phyloP scores from a whole-genome alignment of 2,888 invertebrate species.

The Chymomyza amoena region DNA sequence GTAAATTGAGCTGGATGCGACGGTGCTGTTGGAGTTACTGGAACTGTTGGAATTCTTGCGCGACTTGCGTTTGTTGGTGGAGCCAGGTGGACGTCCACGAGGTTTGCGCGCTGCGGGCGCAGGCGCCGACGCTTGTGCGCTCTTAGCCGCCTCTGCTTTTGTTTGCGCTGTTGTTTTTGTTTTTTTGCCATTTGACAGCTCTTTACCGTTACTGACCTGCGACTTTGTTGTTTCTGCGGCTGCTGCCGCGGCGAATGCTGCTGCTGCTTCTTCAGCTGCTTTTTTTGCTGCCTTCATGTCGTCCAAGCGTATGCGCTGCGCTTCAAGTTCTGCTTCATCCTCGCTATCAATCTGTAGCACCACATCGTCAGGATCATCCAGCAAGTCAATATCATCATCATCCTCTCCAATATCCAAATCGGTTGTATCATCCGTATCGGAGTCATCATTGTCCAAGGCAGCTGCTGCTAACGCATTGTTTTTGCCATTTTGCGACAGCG shows the following conservation, averaged over 20 bases:
- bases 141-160: background rate
- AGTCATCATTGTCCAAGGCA: slow-evolving; percentile 49
- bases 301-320: slow-evolving; percentile 72
- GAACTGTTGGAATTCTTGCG: slow-evolving; percentile 53
- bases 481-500: slow-evolving; percentile 38
- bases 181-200: background rate
- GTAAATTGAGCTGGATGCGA: slow-evolving; percentile 29
- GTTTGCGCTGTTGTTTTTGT: background rate
- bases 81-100: slow-evolving; percentile 52
- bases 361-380: slow-evolving; percentile 62
- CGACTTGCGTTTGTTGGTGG: slow-evolving; percentile 25
- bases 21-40: slow-evolving; percentile 22
- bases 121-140: background rate
- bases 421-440: slow-evolving; percentile 47
- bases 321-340: slow-evolving; percentile 74
- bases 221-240: slow-evolving; percentile 20
- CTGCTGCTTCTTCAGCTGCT: slow-evolving; percentile 33
- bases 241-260: slow-evolving; percentile 30
- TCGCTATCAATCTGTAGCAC: slow-evolving; percentile 71
- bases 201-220: slow-evolving; percentile 30
- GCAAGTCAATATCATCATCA: slow-evolving; percentile 46
- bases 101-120: slow-evolving; percentile 21
- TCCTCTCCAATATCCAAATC: slow-evolving; percentile 60
- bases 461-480: slow-evolving; percentile 5
- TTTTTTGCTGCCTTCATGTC: slow-evolving; percentile 52